Evolutionary conservation across 2,888 invertebrate species (phyloP), one percentile per base, ranked within the genome.

Genomic region (Lymantria monacha): DNA sequence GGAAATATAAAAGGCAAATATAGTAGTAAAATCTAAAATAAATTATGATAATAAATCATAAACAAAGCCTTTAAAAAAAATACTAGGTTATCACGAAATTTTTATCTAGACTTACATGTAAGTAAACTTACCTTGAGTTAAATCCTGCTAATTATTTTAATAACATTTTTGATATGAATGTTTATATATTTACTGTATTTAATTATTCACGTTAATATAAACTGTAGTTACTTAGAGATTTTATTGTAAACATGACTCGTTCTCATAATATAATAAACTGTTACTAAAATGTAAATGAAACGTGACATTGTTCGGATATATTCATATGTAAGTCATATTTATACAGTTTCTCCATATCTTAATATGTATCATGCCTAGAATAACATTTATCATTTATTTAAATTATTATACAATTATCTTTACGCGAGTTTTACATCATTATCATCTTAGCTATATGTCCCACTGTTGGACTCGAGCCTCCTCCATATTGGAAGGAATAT

Each of bases 91-190:
- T 57, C 50, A 46, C 41, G 41, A 14, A 13, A 12, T 37, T 46
- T 55, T 55, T 59, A 64, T 61, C 63, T 53, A 60, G 42, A 43
- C 49, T 51, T 37, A 22, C 22, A 5, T 22, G 22, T 22, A 53
- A 43, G 33, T 46, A 57, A 53, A 49, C 36, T 64, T 45, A 22
- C 66, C 64, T 66, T 66, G 66, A 57, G 52, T 67, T 54, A 12
- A 56, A 53, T 66, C 51, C 42, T 37, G 0, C 37, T 53, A 52
- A 53, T 58, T 49, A 60, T 36, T 41, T 1, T 41, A 14, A 41
- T 41, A 41, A 41, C 13, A 14, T 41, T 41, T n/a, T 7, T 41
- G 7, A 14, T 41, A 41, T 10, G 15, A 13, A 9, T 14, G 9
- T 14, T n/a, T 41, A 38, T 38, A 8, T 22, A 22, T 22, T 22